Conservation (phyloP, 2,113 vertebrate genomes). For the Actenoides hombroni region DNA sequence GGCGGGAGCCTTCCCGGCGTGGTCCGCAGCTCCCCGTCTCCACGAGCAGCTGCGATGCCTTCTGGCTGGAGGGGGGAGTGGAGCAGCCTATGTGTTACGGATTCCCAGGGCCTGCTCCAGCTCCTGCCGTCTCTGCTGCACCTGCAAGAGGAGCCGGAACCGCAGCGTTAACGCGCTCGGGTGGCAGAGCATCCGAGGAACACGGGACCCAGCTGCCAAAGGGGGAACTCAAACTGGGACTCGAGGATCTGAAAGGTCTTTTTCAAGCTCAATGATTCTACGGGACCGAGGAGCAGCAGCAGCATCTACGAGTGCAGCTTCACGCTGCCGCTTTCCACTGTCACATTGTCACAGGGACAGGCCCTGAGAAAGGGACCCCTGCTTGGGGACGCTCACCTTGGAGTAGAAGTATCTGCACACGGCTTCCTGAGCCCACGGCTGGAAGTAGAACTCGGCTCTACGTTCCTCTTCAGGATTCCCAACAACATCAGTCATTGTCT, state of each 20-base stretch:
- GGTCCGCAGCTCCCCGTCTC: constrained; percentile 48
- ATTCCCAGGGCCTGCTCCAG: constrained; percentile 97
- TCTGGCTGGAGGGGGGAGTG: neutral
- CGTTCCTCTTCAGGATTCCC: constrained; percentile 97
- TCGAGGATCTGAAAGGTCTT: neutral
- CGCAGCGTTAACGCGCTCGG: neutral
- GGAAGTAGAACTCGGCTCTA: constrained; percentile 97
- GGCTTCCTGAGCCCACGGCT: constrained; percentile 97
- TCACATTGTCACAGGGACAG: neutral
- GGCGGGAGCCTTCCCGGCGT: constrained; percentile 39
- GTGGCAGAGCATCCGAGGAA: neutral
- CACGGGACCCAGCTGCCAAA: neutral
- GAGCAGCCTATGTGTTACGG: constrained; percentile 87
- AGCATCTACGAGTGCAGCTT: neutral
- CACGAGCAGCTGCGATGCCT: constrained; percentile 30
- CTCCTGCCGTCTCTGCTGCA: constrained; percentile 96
- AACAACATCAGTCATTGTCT: constrained; percentile 99
- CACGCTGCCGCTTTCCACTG: rapidly evolving
- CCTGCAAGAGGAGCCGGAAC: constrained; percentile 71
- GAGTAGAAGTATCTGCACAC: constrained; percentile 99
- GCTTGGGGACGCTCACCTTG: constrained; percentile 74
- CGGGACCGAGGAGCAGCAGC: neutral
- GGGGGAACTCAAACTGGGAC: neutral
- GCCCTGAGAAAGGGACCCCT: neutral
- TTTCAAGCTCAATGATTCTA: neutral